Evolutionary conservation across 2,113 vertebrate genomes (phyloP).

Genomic region (Panurus biarmicus): DNA sequence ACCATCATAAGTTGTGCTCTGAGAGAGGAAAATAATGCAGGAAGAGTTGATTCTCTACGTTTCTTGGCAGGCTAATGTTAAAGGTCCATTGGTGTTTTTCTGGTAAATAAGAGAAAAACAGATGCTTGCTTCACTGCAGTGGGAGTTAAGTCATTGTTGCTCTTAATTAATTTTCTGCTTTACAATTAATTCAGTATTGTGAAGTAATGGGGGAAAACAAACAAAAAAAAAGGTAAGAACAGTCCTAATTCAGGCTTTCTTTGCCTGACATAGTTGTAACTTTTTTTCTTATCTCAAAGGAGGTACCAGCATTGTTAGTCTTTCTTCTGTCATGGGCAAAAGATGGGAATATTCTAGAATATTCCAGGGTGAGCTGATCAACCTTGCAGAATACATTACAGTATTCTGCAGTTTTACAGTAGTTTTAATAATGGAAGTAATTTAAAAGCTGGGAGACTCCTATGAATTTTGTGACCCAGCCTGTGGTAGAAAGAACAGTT

Average conservation of each 20-base stretch:
- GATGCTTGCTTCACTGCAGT: background rate
- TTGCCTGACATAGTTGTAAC: background rate
- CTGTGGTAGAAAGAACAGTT: background rate
- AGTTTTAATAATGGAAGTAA: background rate
- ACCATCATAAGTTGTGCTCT: accelerated
- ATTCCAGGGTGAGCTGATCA: background rate
- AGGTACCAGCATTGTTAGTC: background rate
- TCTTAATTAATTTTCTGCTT: background rate
- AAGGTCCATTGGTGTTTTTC: background rate
- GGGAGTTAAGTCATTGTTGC: background rate
- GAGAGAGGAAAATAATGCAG: background rate
- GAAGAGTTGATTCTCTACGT: accelerated
- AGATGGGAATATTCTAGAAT: background rate
- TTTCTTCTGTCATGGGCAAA: background rate
- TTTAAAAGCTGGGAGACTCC: background rate
- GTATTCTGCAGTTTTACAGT: background rate
- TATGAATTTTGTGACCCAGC: background rate
- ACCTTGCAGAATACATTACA: background rate
- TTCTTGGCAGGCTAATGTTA: background rate
- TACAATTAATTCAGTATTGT: background rate
- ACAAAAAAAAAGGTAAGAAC: background rate
- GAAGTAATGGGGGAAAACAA: background rate
- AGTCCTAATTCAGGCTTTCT: background rate
- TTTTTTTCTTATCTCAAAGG: background rate
- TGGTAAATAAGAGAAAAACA: background rate